Evolutionary conservation across 2,113 vertebrate species (phyloP), one percentile per base, ranked within the genome.

Genomic region (Rutilus rutilus): DNA sequence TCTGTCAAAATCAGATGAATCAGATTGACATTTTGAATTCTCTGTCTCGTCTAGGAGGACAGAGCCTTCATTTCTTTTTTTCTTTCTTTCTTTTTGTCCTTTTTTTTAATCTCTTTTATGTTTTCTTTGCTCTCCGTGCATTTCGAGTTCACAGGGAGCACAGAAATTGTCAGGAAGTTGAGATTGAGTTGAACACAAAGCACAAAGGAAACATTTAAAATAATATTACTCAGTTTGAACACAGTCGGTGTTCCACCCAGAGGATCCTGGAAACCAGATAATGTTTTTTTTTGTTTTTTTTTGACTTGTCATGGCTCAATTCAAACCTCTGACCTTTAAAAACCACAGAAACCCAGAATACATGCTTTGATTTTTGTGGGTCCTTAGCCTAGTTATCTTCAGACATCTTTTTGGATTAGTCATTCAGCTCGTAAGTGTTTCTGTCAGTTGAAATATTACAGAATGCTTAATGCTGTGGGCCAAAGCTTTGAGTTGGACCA

Each of bases 371-470:
- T 17, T 83, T 23, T 9, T 14, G 25, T 67, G 54, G 10, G 54
- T 76, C 54, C 57, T 77, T 76, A 30, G 23, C 33, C 74, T 25
- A 9, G 42, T n/a, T 27, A 23, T 9, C 30, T 65, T 82, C 45
- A 33, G 33, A 57, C 19, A 27, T 87, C 69, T 81, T 25, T 85
- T 78, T 88, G 74, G 47, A 80, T 23, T 10, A 76, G 71, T n/a
- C 39, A 47, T 73, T 83, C 71, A 45, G 75, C 62, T 88, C 64
- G 42, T 45, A 57, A 79, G 60, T 64, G 33, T 84, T 86, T 75
- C 36, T 62, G 45, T 86, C 75, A 79, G 36, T 30, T 82, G 21
- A 80, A 86, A 86, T 27, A 82, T 65, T 80, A 45, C 27, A 76
- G 82, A 81, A 36, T n/a, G 15, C 9, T 39, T 12, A 14, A n/a